Evolutionary conservation across 2,888 invertebrate species (phyloP).

Genomic region (Ormyrus rosae): DNA sequence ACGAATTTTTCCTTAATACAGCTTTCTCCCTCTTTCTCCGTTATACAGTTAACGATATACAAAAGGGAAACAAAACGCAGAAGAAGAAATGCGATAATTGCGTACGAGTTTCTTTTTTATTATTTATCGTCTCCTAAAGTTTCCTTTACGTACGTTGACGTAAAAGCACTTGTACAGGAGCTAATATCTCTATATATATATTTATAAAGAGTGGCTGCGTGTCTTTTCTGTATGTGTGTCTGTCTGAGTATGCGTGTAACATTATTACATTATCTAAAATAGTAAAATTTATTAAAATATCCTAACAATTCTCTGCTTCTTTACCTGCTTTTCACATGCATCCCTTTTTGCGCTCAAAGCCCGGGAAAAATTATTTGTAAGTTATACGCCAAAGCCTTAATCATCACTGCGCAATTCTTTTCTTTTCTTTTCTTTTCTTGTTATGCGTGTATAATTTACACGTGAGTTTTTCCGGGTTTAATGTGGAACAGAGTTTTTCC

Average conservation of each 20-base stretch:
- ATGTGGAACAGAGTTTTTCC: background rate
- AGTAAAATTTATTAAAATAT: slow-evolving; percentile 52
- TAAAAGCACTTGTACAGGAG: slow-evolving; percentile 14
- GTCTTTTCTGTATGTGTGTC: slow-evolving; percentile 2
- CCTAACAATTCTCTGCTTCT: slow-evolving; percentile 40
- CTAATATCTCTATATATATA: slow-evolving; percentile 12
- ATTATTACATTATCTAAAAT: slow-evolving; percentile 45
- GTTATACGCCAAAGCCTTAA: slow-evolving; percentile 1
- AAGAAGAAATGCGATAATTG: slow-evolving; percentile 44
- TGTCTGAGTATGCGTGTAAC: background rate
- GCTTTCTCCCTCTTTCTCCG: background rate
- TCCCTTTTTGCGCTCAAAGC: background rate
- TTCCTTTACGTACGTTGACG: slow-evolving; percentile 7
- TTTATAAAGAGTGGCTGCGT: background rate
- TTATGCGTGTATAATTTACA: slow-evolving; percentile 29
- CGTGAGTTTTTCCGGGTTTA: slow-evolving; percentile 9
- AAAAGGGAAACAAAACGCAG: slow-evolving; percentile 14
- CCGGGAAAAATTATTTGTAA: slow-evolving; percentile 38
- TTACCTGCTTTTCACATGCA: background rate
- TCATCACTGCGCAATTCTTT: too few relatives aligned
- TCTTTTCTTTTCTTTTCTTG: background rate
- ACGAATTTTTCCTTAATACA: slow-evolving; percentile 47
- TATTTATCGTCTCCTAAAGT: slow-evolving; percentile 4
- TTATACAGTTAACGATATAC: slow-evolving; percentile 13
- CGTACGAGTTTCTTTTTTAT: slow-evolving; percentile 8